Evolutionary conservation across 2,888 invertebrate species (phyloP).

Genomic region (Lepetodrilus schrolli): DNA sequence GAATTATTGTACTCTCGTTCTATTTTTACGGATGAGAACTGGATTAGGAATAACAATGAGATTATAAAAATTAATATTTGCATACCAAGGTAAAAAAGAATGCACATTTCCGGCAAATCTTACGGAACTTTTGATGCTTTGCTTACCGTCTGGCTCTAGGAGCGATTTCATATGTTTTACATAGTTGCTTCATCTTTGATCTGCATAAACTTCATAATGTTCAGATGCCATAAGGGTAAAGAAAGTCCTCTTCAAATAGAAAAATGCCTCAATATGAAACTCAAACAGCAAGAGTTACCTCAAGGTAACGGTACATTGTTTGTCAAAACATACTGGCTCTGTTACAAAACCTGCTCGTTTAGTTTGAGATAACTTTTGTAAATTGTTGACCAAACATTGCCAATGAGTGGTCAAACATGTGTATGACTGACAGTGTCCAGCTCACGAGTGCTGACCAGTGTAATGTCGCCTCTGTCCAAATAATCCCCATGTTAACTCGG

Average conservation of each 20-base stretch:
- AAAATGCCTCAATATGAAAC: neutral
- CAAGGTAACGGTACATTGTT: neutral
- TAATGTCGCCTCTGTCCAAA: neutral
- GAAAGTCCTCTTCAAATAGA: neutral
- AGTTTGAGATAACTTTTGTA: conserved; percentile 1
- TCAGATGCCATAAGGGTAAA: neutral
- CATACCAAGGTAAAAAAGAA: neutral
- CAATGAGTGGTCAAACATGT: neutral
- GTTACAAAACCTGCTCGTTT: neutral
- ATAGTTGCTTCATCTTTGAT: neutral
- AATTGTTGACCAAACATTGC: neutral
- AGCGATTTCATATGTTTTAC: neutral
- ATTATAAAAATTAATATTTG: too few species aligned
- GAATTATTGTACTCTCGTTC: neutral
- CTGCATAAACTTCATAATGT: neutral
- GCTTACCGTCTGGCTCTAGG: neutral
- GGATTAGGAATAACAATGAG: neutral
- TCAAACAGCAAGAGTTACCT: neutral
- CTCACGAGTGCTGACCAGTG: neutral
- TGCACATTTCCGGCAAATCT: too few species aligned
- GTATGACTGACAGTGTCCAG: neutral
- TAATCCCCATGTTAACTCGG: neutral
- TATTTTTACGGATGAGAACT: neutral
- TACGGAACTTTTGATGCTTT: too few species aligned
- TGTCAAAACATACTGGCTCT: neutral